phyloP scores from a whole-genome alignment of 2,888 invertebrate species.

The Platycheirus rosarum region DNA sequence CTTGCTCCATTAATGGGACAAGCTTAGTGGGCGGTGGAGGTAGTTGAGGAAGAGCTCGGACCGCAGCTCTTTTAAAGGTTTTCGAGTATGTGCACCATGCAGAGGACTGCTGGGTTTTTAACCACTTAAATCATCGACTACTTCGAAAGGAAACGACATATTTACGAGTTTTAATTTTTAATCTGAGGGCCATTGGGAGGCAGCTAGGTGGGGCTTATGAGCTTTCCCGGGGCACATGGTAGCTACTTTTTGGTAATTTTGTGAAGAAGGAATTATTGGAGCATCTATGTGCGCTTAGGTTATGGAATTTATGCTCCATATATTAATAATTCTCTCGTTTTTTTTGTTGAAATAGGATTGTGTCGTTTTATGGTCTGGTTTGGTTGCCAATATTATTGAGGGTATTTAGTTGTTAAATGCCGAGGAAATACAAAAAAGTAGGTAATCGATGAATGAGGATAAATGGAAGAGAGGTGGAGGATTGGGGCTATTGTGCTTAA shows the following conservation, averaged over 20 bases:
- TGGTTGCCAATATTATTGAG: conserved; percentile 19
- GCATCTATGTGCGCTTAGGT: background rate
- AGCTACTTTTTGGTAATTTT: conserved; percentile 25
- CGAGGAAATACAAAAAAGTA: background rate
- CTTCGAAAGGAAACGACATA: conserved; percentile 66
- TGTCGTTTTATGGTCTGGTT: background rate
- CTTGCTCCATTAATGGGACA: conserved; percentile 52
- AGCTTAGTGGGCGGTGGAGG: background rate
- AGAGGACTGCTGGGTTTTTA: conserved; percentile 8
- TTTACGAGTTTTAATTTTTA: conserved; percentile 74
- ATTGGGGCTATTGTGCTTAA: too few species aligned
- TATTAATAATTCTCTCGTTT: background rate
- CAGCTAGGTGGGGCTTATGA: conserved; percentile 4
- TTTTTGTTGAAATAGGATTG: background rate
- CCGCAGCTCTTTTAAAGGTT: conserved; percentile 20
- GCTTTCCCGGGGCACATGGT: conserved; percentile 2
- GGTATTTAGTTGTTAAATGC: conserved; percentile 11
- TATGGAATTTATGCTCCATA: conserved; percentile 27
- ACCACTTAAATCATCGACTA: conserved; percentile 66
- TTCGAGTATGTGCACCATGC: conserved; percentile 3
- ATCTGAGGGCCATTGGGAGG: conserved; percentile 10
- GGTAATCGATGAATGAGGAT: conserved; percentile 3
- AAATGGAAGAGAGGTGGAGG: background rate
- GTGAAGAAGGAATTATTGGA: conserved; percentile 12
- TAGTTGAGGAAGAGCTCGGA: conserved; percentile 1